These are phyloP conservation scores for Pocillopora verrucosa DNA, from an alignment of 64 coral and sea anemone genomes.

Conservation along the genomic window DNA sequence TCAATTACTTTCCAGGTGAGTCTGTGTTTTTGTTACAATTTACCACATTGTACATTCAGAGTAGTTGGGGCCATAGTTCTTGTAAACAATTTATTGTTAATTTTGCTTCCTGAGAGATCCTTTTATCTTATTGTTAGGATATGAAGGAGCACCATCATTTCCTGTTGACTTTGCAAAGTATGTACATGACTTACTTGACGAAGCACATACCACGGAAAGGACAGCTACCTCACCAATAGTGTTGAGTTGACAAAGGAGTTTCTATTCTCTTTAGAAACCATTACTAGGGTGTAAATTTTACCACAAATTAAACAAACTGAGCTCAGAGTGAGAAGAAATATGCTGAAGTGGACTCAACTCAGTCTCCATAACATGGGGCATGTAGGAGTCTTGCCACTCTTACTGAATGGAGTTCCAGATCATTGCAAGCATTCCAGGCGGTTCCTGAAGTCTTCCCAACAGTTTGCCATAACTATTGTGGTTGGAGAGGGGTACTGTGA, in stretches of 20 bases:
- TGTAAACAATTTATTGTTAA: not conserved
- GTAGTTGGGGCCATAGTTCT: not conserved
- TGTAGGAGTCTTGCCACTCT: too few species aligned
- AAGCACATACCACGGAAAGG: slow-evolving; percentile 10
- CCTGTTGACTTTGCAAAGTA: slow-evolving; percentile 78
- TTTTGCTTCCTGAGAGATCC: not conserved
- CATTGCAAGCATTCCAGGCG: too few species aligned
- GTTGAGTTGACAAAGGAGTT: slow-evolving; percentile 13
- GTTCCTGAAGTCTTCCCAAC: too few species aligned
- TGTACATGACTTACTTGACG: slow-evolving; percentile 49
- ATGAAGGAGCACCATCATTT: slow-evolving; percentile 81
- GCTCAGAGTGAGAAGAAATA: not conserved
- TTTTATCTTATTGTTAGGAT: slow-evolving; percentile 51
- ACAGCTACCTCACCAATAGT: not conserved
- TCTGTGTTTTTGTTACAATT: not conserved
- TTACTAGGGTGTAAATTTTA: not conserved
- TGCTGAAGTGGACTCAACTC: not conserved
- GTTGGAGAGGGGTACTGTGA: too few species aligned
- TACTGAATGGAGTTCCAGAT: too few species aligned
- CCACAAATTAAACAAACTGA: not conserved
- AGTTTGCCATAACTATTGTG: too few species aligned
- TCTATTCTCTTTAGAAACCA: not conserved
- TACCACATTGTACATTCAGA: not conserved
- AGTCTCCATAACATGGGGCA: too few species aligned
- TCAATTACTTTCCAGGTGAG: slow-evolving; percentile 98